Base-by-base conservation (phyloP, 1,140 invertebrate species). In the Ditylenchus dipsaci region DNA sequence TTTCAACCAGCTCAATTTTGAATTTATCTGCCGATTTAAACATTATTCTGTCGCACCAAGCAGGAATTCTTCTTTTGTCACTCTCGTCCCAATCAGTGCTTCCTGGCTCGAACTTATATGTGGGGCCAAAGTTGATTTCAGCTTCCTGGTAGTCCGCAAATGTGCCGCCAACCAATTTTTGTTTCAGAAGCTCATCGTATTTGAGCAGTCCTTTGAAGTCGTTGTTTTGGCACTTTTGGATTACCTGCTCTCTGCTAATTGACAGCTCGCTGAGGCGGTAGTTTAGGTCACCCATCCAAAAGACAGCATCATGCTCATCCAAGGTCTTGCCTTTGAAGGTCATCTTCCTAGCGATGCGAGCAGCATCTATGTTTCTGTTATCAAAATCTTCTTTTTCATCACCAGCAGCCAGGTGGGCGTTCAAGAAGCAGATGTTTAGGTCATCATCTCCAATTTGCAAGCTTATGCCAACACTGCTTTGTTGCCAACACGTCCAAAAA, bases 261-360 rank as follows among this genome's bases (percentile, higher is more conserved):
- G n/a, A 26, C 33, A 38, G 33, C 11, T 38, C 33, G 33, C 79
- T 90, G 64, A 97, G 90, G 53, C 95, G 87, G 85, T 97, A 98
- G 84, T 98, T 98, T 38, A 98, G 86, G 85, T 97, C 95, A 23
- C 95, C 95, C 74, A 97, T 84, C 95, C 95, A 97, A 84, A 93
- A 95, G 30, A 97, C 88, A 78, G 92, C 92, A 85, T 97, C 92
- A 85, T 97, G 94, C 83, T 96, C 91, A 82, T 90, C 91, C 65
- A 97, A 89, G 15, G n/a, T 53, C 23, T 53, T 53, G n/a, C 49
- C 23, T 26, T 26, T 19, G 49, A 53, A 53, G 15, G 3, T 3
- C 23, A 53, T 21, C 8, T 19, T 53, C 3, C 23, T 26, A 8
- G n/a, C 23, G 3, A 53, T 53, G 3, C 49, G n/a, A 53, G n/a